These are phyloP conservation scores for Polymixis flavicincta DNA, from an alignment of 2,888 invertebrate species.

Conservation along the genomic window DNA sequence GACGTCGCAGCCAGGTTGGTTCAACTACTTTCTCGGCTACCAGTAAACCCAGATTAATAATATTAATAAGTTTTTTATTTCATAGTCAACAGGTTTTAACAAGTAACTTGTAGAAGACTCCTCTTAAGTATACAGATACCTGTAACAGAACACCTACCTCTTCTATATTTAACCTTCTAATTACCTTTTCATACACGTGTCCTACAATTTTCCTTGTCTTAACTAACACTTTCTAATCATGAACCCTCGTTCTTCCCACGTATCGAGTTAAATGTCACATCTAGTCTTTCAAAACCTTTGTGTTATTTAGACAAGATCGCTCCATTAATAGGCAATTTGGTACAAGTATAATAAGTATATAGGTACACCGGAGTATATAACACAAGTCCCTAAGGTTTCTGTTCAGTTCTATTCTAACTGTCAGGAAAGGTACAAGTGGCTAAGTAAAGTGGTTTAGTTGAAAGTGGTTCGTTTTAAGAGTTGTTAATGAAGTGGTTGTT, in stretches of 20 bases:
- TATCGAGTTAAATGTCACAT: constrained; percentile 11
- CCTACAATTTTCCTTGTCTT: neutral
- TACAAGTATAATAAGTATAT: constrained; percentile 41
- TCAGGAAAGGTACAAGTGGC: constrained; percentile 23
- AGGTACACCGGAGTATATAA: constrained; percentile 62
- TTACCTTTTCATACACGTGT: neutral
- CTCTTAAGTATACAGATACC: no score
- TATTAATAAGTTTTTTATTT: no score
- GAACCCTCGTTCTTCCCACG: no score
- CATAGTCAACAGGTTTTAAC: no score
- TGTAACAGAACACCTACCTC: no score
- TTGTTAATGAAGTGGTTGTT: neutral
- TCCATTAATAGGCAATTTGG: constrained; percentile 57
- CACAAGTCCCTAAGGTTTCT: constrained; percentile 37
- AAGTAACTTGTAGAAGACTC: no score
- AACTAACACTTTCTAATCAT: no score
- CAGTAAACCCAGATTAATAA: neutral
- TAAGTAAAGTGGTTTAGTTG: constrained; percentile 10
- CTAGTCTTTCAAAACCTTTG: constrained; percentile 27
- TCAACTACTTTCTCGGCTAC: no score
- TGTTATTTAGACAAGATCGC: constrained; percentile 7
- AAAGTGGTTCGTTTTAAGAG: neutral
- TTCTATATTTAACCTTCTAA: no score
- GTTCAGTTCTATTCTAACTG: constrained; percentile 52
- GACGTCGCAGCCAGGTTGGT: no score